phyloP scores from a whole-genome alignment of 1,140 invertebrate species.

The Radopholus similis region DNA sequence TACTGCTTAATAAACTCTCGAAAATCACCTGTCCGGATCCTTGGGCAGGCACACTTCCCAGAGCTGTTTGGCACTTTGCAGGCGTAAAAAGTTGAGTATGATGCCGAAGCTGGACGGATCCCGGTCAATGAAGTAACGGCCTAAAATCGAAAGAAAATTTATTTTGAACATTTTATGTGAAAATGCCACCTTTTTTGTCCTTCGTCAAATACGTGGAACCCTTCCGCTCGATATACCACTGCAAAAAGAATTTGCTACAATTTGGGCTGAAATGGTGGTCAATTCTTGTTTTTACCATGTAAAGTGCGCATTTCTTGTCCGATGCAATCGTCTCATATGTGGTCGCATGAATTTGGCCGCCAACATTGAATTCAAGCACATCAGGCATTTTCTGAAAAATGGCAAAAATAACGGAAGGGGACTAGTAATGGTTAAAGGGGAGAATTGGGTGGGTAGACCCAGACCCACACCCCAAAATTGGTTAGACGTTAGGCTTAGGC shows the following conservation, averaged over 20 bases:
- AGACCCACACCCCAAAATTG: too few relatives aligned
- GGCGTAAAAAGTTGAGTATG: constrained; percentile 83
- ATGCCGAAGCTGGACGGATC: constrained; percentile 69
- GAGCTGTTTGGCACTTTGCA: constrained; percentile 37
- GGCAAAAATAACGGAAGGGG: not conserved
- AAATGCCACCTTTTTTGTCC: constrained; percentile 35
- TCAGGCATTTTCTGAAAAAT: constrained; percentile 33
- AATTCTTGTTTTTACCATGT: constrained; percentile 35
- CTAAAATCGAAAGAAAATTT: constrained; percentile 3
- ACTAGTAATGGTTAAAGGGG: too few relatives aligned
- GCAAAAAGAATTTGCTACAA: constrained; percentile 13
- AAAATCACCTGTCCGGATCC: constrained; percentile 46
- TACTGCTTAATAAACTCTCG: too few relatives aligned
- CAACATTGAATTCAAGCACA: constrained; percentile 46
- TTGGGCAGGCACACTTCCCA: constrained; percentile 48
- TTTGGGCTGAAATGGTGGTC: not conserved
- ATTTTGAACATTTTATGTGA: not conserved
- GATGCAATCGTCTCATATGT: constrained; percentile 40
- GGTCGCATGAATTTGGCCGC: constrained; percentile 35
- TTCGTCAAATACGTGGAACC: constrained; percentile 26
- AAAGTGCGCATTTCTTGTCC: constrained; percentile 38
- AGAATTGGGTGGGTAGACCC: too few relatives aligned
- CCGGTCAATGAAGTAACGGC: constrained; percentile 39
- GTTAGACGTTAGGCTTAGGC: too few relatives aligned
- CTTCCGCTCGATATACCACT: constrained; percentile 47